These are phyloP conservation scores for Cactoblastis cactorum DNA, from an alignment of 2,888 invertebrate genomes.

Conservation along the genomic window DNA sequence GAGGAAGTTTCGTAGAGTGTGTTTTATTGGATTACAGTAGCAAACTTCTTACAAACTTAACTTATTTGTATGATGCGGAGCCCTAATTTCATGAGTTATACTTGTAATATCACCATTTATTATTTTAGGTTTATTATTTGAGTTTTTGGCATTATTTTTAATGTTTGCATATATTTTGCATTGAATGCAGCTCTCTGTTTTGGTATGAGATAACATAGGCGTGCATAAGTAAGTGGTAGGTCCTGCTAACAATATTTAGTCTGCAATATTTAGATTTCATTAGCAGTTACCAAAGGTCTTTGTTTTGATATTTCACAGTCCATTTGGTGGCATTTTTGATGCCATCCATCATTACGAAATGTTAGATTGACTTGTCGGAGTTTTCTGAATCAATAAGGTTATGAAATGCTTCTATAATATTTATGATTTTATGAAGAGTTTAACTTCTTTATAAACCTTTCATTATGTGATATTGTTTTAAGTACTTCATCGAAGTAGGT, in stretches of 20 bases:
- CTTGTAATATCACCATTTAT: too few relatives aligned
- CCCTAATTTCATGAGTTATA: too few relatives aligned
- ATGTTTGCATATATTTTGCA: neutral
- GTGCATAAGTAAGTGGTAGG: neutral
- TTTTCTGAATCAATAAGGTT: neutral
- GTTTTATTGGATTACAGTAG: too few relatives aligned
- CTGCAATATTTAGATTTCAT: slow-evolving; percentile 1
- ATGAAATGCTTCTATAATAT: neutral
- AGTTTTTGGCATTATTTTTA: neutral
- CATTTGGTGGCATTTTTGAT: slow-evolving; percentile 1
- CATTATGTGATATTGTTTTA: too few relatives aligned
- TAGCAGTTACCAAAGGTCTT: neutral
- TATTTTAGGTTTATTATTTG: too few relatives aligned
- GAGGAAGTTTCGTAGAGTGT: too few relatives aligned
- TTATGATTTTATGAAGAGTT: neutral
- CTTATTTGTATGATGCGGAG: too few relatives aligned
- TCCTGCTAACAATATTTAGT: neutral
- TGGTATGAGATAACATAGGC: neutral
- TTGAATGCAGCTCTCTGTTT: neutral
- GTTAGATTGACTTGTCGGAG: neutral
- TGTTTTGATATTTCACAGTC: slow-evolving; percentile 7
- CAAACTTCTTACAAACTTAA: too few relatives aligned
- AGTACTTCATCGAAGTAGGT: too few relatives aligned
- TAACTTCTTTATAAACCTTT: too few relatives aligned
- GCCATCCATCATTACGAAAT: slow-evolving; percentile 3